Conservation (phyloP, 2,797 vertebrate species). For the Peromyscus melanophrys region DNA sequence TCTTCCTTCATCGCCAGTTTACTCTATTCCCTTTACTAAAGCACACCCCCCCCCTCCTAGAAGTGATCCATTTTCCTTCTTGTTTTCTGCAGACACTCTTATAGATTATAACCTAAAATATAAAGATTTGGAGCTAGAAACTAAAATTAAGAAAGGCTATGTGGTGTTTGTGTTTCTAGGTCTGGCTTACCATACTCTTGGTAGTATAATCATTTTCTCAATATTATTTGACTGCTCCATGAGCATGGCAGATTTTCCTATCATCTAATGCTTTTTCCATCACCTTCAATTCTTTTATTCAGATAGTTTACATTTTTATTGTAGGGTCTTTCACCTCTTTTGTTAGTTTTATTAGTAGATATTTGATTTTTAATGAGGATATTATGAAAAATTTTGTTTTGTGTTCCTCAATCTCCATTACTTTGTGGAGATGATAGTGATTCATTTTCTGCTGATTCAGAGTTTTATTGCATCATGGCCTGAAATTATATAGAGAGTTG, state of each 20-base stretch:
- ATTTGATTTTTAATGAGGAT: neutral
- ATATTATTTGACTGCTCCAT: neutral
- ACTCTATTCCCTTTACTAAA: neutral
- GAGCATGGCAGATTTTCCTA: neutral
- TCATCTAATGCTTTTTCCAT: neutral
- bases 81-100: neutral
- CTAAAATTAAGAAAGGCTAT: neutral
- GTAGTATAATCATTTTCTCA: neutral
- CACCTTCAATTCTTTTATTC: neutral
- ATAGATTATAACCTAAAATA: neutral
- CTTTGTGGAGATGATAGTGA: neutral
- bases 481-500: neutral
- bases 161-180: neutral
- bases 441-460: neutral
- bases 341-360: neutral
- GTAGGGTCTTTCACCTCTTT: neutral
- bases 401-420: neutral
- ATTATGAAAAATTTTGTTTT: neutral
- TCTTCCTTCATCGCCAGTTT: neutral
- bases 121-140: neutral
- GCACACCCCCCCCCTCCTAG: fast-evolving
- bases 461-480: neutral
- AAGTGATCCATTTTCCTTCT: neutral
- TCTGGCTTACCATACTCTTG: neutral
- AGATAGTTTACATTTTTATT: neutral